Base-by-base conservation (phyloP, 2,888 invertebrate genomes). In the Euphydryas editha region DNA sequence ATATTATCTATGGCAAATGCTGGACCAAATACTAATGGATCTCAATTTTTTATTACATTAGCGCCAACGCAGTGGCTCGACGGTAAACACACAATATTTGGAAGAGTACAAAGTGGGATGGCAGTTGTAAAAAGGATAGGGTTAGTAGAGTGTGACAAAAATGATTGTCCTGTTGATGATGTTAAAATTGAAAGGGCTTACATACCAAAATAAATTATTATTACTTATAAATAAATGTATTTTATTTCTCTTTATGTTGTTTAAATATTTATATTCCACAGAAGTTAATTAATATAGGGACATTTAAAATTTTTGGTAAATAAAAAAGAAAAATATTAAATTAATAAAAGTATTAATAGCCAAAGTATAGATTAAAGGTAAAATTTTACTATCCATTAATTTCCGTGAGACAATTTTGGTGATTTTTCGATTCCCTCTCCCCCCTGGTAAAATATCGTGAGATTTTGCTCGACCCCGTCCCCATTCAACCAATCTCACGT, bases 1-100 rank as follows among this genome's bases (percentile, higher is more conserved):
- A 95, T 98, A 65, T 80, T 98, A 42, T 98, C 99, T 0, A 99
- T 99, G 99, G 99, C 99, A 0, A 99, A 99, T 93, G 96, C 99
- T 20, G 99, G 99, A 0, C 98, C 99, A 0, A 95, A 99, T 81
- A 96, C 98, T 7, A 99, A 99, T 86, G 99, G 99, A 2, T 99
- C 98, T 37, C 99, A 99, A 85, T 99, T 99, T 92, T 99, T 99
- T 79, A 97, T 99, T 57, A 99, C 99, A 0, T 88, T 99, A 68
- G 98, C 97, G 0, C 99, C 99, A 1, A 98, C 99, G 0, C 99
- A 99, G 79, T 99, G 99, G 98, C 93, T 99, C 44, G 99, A 99
- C 92, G 97, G 98, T 13, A 99, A 99, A 85, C 99, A 99, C 87
- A 95, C 99, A 2, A 98, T 99, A 81, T 99, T 99, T 90, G 99